Conservation (phyloP, 2,888 invertebrate genomes). For the Mycalesis mineus region DNA sequence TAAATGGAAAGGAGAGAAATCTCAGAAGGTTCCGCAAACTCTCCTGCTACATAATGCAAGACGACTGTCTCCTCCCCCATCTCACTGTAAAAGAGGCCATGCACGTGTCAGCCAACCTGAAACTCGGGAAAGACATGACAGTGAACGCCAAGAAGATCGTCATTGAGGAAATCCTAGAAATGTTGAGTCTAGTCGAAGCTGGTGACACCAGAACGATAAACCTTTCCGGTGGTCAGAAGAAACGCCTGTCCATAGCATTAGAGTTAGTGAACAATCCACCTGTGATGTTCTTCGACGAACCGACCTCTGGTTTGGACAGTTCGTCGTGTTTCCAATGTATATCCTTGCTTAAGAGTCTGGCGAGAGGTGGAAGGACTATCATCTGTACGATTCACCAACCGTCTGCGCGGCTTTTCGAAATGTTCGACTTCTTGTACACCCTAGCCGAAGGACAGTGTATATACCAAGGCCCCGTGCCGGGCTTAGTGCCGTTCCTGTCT, state of each 20-base stretch:
- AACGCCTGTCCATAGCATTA: slow-evolving; percentile 92
- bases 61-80: slow-evolving; percentile 92
- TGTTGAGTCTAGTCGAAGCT: slow-evolving; percentile 88
- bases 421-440: slow-evolving; percentile 95
- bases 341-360: slow-evolving; percentile 90
- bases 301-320: slow-evolving; percentile 94
- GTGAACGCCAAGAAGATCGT: slow-evolving; percentile 85
- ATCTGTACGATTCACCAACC: slow-evolving; percentile 98
- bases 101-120: slow-evolving; percentile 95
- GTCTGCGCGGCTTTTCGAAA: slow-evolving; percentile 95
- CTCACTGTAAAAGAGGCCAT: slow-evolving; percentile 95
- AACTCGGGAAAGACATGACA: slow-evolving; percentile 88
- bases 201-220: slow-evolving; percentile 87
- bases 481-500: slow-evolving; percentile 91
- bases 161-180: slow-evolving; percentile 91
- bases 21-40: slow-evolving; percentile 92
- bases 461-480: slow-evolving; percentile 90
- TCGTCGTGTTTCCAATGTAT: slow-evolving; percentile 96
- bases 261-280: slow-evolving; percentile 97
- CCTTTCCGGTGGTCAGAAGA: slow-evolving; percentile 94
- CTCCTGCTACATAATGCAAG: slow-evolving; percentile 98
- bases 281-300: slow-evolving; percentile 98
- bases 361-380: slow-evolving; percentile 92
- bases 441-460: slow-evolving; percentile 95
- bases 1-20: slow-evolving; percentile 93